Evolutionary conservation across 2,797 vertebrate genomes (phyloP).

Genomic region (Discoglossus pictus): DNA sequence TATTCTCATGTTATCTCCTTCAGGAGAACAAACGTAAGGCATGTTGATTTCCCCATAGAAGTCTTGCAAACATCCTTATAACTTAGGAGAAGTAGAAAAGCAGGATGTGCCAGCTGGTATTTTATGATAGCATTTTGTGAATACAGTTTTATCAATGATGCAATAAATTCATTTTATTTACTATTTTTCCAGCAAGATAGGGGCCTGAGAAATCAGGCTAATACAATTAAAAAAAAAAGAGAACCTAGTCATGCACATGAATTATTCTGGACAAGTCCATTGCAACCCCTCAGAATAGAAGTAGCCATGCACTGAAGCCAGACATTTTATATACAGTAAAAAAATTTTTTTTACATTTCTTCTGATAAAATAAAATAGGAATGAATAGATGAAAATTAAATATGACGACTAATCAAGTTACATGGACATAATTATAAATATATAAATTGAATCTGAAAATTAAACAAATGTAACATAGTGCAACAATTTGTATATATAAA

Average conservation of each 20-base stretch:
- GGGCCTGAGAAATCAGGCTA: not conserved
- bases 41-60: constrained; percentile 5
- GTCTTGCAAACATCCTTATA: constrained; percentile 4
- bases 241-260: not conserved
- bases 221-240: not conserved
- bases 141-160: constrained; percentile 21
- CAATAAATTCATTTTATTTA: constrained; percentile 34
- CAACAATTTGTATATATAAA: too few relatives aligned
- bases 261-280: not conserved
- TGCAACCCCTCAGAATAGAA: constrained; percentile 2
- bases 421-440: too few relatives aligned
- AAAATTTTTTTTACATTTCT: too few relatives aligned
- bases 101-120: not conserved
- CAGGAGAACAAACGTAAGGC: not conserved
- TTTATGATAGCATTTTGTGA: constrained; percentile 11
- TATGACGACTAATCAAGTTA: too few relatives aligned
- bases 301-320: too few relatives aligned
- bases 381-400: too few relatives aligned
- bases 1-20: too few relatives aligned
- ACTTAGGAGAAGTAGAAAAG: not conserved
- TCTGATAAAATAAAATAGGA: too few relatives aligned
- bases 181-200: not conserved
- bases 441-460: too few relatives aligned
- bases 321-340: too few relatives aligned
- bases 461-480: too few relatives aligned